Evolutionary conservation across 2,888 invertebrate genomes (phyloP).

Genomic region (Gryllus longicercus): DNA sequence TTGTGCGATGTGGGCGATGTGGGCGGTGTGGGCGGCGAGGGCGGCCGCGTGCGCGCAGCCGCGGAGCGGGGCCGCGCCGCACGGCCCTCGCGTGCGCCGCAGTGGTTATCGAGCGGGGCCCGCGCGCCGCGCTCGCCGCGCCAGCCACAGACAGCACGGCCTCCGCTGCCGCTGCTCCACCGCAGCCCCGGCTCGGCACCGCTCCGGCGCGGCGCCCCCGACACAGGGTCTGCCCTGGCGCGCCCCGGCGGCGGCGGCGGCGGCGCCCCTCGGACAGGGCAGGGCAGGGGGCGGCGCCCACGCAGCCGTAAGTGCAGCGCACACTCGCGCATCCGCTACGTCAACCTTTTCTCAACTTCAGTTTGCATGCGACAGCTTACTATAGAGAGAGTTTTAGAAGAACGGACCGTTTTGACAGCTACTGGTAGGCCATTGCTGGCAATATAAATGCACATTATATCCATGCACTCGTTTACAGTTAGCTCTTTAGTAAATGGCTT

Average conservation of each 20-base stretch:
- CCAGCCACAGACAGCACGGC: not conserved
- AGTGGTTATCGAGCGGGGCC: not conserved
- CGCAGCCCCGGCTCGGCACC: not conserved
- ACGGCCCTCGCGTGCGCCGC: not conserved
- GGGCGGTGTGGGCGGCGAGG: too few species aligned
- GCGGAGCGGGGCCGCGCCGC: not conserved
- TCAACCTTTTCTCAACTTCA: too few species aligned
- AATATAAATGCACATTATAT: too few species aligned
- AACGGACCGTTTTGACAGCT: too few species aligned
- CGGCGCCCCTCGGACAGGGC: not conserved
- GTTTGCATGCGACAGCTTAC: too few species aligned
- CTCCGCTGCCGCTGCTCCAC: not conserved
- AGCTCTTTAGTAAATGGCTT: too few species aligned
- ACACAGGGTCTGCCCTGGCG: not conserved
- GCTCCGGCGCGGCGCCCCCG: not conserved
- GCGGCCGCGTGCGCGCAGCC: not conserved
- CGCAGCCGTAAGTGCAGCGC: not conserved
- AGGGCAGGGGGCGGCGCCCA: not conserved
- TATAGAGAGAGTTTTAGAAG: too few species aligned
- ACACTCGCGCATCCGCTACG: too few species aligned
- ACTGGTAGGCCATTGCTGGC: too few species aligned
- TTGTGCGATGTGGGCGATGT: not conserved
- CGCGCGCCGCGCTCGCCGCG: not conserved
- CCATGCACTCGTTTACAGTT: too few species aligned
- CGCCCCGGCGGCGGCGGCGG: too few species aligned